phyloP scores from a whole-genome alignment of 2,113 vertebrate species.

The Hippocampus barbouri region DNA sequence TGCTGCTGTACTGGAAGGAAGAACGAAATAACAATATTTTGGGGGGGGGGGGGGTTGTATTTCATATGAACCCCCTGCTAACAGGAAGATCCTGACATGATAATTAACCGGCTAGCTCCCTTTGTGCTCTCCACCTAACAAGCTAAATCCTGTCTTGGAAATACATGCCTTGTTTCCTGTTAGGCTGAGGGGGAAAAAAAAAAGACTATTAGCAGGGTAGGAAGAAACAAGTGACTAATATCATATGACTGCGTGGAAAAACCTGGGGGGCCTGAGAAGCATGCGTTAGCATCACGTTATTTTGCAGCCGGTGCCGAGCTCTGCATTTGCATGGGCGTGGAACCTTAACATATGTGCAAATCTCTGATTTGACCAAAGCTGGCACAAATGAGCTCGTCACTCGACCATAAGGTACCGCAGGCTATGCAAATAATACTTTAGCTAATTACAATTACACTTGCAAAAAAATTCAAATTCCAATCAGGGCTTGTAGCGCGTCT shows the following conservation, averaged over 20 bases:
- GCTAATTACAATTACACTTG: too few relatives aligned
- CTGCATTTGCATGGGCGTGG: constrained; percentile 27
- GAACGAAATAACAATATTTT: background rate
- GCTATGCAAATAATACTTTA: background rate
- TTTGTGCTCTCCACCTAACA: constrained; percentile 4
- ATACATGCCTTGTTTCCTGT: constrained; percentile 16
- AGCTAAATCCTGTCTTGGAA: constrained; percentile 15
- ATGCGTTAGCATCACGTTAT: constrained; percentile 40
- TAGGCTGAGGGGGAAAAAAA: constrained; percentile 19
- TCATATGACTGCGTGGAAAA: constrained; percentile 47
- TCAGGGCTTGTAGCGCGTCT: too few relatives aligned
- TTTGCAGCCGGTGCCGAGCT: constrained; percentile 17
- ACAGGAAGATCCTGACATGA: constrained; percentile 24
- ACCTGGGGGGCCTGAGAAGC: constrained; percentile 14
- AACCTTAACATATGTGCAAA: constrained; percentile 33
- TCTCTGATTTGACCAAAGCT: constrained; percentile 27
- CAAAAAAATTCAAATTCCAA: too few relatives aligned
- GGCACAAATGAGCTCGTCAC: constrained; percentile 13
- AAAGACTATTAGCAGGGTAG: constrained; percentile 2
- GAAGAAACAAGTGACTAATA: constrained; percentile 38
- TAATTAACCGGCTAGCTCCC: constrained; percentile 32
- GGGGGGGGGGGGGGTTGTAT: constrained; percentile 4
- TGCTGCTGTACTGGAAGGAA: background rate
- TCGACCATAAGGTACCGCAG: constrained; percentile 25
- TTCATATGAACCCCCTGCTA: constrained; percentile 12